Evolutionary conservation across 2,888 invertebrate genomes (phyloP).

Genomic region (Mimas tiliae): DNA sequence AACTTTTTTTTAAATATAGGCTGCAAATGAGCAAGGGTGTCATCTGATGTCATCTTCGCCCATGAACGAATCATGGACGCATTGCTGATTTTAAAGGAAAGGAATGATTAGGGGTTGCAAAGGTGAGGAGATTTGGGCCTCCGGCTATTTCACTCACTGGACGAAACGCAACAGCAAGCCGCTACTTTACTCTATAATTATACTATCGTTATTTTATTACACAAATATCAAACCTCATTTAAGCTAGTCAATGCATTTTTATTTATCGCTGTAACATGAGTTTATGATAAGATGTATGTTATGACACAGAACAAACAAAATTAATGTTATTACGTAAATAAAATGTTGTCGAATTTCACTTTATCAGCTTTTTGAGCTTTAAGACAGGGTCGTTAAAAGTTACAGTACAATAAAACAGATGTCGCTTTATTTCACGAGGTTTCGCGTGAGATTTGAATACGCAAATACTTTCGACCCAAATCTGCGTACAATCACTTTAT

Average conservation of each 20-base stretch:
- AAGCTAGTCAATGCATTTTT: too few relatives aligned
- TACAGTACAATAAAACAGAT: conserved; percentile 13
- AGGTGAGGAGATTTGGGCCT: too few relatives aligned
- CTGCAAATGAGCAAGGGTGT: too few relatives aligned
- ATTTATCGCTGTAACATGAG: not conserved
- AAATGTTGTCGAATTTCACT: conserved; percentile 7
- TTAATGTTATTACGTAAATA: not conserved
- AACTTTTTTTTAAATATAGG: not conserved
- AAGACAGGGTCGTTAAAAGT: conserved; percentile 10
- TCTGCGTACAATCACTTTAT: not conserved
- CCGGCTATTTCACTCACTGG: too few relatives aligned
- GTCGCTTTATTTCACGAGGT: conserved; percentile 11
- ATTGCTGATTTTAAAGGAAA: too few relatives aligned
- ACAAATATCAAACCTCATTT: not conserved
- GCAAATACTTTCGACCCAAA: conserved; percentile 7
- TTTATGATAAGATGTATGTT: not conserved
- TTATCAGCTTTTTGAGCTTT: not conserved
- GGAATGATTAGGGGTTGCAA: too few relatives aligned
- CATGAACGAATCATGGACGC: too few relatives aligned
- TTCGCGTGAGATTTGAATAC: conserved; percentile 12
- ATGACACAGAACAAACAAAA: not conserved
- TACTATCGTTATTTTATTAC: not conserved
- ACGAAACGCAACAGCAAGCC: too few relatives aligned
- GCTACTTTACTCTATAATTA: too few relatives aligned
- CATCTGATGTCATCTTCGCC: too few relatives aligned